A percentile compares a stretch with the other conserved stretches of the same genome.
These are phyloP conservation scores for Pavo muticus DNA, from an alignment of 2,113 vertebrate species.

Conservation along the genomic window DNA sequence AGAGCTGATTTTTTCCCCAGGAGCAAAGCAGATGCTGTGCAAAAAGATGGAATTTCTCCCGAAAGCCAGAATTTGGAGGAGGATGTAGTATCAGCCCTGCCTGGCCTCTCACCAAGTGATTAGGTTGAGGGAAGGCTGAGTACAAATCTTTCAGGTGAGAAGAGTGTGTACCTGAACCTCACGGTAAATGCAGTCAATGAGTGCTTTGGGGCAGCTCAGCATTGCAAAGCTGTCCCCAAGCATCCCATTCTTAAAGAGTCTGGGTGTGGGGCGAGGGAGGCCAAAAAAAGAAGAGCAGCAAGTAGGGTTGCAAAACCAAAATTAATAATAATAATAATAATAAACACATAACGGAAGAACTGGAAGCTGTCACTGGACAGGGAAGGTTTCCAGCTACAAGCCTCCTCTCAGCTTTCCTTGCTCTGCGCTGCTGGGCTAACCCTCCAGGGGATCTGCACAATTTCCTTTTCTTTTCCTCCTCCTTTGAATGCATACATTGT, in stretches of 20 bases:
- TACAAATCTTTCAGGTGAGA: neutral
- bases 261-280: neutral
- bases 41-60: slow-evolving; percentile 58
- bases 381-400: neutral
- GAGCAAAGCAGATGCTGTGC: slow-evolving; percentile 48
- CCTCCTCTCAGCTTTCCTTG: neutral
- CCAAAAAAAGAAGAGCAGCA: neutral
- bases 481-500: neutral
- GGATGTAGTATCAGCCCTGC: slow-evolving; percentile 12
- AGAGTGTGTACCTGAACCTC: neutral
- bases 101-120: slow-evolving; percentile 43
- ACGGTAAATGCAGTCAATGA: neutral
- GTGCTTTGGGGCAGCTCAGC: neutral
- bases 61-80: slow-evolving; percentile 11
- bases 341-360: neutral
- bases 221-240: neutral
- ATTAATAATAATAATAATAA: neutral
- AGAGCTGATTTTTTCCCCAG: slow-evolving; percentile 59
- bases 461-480: slow-evolving; percentile 35
- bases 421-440: neutral
- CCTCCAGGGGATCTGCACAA: neutral
- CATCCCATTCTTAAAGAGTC: neutral
- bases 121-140: neutral
- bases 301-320: neutral
- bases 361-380: neutral